phyloP scores from a whole-genome alignment of 2,797 vertebrate species.

The Atherinosoma microstoma region DNA sequence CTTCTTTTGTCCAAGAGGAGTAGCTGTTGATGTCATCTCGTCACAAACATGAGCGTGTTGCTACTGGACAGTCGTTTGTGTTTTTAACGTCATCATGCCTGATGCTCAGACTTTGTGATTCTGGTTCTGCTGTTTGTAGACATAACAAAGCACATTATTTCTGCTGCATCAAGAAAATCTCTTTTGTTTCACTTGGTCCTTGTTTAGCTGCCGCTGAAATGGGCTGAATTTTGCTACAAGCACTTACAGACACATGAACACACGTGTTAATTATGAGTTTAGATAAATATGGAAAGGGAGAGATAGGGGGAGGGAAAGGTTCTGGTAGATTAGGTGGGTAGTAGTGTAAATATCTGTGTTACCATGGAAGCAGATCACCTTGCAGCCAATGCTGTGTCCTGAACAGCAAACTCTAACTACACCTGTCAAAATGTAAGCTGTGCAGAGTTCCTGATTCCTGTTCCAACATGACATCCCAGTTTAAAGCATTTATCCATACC shows the following conservation, averaged over 20 bases:
- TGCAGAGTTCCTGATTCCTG: too few relatives aligned
- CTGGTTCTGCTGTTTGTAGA: slow-evolving; percentile 40
- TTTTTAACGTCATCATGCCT: slow-evolving; percentile 28
- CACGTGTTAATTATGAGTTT: slow-evolving; percentile 39
- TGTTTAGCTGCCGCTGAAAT: background rate
- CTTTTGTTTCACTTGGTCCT: slow-evolving; percentile 4
- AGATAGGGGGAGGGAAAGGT: background rate
- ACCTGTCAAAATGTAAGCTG: too few relatives aligned
- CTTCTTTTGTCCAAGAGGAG: too few relatives aligned
- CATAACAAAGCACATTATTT: background rate
- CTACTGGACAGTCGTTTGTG: background rate
- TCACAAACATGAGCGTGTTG: too few relatives aligned
- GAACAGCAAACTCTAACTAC: slow-evolving; percentile 18
- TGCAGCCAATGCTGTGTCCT: slow-evolving; percentile 35
- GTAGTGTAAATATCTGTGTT: too few relatives aligned
- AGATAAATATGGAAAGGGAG: slow-evolving; percentile 23
- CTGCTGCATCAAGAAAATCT: background rate
- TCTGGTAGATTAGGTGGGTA: too few relatives aligned
- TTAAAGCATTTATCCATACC: background rate
- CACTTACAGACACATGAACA: background rate
- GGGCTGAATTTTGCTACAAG: background rate
- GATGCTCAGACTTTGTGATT: too few relatives aligned
- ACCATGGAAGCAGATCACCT: slow-evolving; percentile 28
- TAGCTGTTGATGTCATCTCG: too few relatives aligned
- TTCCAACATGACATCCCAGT: slow-evolving; percentile 5